These are phyloP conservation scores for Tetragonula carbonaria DNA, from an alignment of 2,888 invertebrate genomes.

Conservation along the genomic window DNA sequence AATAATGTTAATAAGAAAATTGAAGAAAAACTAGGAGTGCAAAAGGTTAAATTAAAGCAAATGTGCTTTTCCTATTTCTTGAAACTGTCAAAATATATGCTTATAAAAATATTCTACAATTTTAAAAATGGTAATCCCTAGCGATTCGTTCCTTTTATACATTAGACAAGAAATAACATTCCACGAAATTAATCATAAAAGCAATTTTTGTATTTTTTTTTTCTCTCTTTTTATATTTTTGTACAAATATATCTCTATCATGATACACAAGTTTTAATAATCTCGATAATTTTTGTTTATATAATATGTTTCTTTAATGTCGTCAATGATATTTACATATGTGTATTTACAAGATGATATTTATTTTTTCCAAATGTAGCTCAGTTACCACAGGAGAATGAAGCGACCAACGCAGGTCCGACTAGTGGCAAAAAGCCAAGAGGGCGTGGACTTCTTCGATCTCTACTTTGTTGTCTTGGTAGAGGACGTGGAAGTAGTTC, in stretches of 20 bases:
- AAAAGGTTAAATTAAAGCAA: neutral
- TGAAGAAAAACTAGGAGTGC: too few relatives aligned
- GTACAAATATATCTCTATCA: neutral
- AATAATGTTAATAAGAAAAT: too few relatives aligned
- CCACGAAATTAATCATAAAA: neutral
- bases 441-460: conserved; percentile 92
- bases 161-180: neutral
- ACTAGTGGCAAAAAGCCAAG: conserved; percentile 85
- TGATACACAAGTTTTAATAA: neutral
- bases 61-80: neutral
- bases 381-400: conserved; percentile 86
- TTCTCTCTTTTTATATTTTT: neutral
- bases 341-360: conserved; percentile 1
- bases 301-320: neutral
- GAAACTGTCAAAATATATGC: neutral
- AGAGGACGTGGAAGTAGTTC: conserved; percentile 87
- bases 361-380: conserved; percentile 78
- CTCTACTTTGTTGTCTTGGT: conserved; percentile 94
- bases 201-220: neutral
- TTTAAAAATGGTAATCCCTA: neutral
- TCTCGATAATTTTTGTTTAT: conserved; percentile 2
- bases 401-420: conserved; percentile 86
- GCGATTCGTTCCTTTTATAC: neutral
- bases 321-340: neutral
- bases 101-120: conserved; percentile 12